Evolutionary conservation across 2,113 vertebrate genomes (phyloP).

Genomic region (Nycticorax nycticorax): DNA sequence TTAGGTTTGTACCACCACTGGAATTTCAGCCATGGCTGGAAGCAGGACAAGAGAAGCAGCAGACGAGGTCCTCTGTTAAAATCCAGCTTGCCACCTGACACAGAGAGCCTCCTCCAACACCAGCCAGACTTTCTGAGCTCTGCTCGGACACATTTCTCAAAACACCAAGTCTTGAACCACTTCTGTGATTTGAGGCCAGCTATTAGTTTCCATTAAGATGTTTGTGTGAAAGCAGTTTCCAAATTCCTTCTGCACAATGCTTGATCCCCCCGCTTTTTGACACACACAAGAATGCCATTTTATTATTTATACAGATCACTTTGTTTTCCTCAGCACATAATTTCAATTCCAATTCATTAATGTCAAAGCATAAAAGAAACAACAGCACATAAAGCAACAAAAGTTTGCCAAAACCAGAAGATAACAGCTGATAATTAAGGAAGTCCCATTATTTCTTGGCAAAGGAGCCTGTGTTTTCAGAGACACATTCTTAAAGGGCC

Average conservation of each 20-base stretch:
- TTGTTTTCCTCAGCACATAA: conserved; percentile 35
- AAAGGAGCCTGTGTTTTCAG: conserved; percentile 24
- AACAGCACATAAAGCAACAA: conserved; percentile 11
- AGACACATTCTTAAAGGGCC: conserved; percentile 44
- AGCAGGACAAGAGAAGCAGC: background rate
- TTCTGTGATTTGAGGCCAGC: conserved; percentile 13
- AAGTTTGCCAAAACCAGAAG: conserved; percentile 40
- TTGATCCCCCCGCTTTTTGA: conserved; percentile 6
- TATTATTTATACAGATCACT: conserved; percentile 40
- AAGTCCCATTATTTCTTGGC: conserved; percentile 51
- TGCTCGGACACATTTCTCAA: background rate
- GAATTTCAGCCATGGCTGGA: background rate
- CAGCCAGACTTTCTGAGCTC: background rate
- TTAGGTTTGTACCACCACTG: background rate
- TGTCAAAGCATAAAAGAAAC: conserved; percentile 51
- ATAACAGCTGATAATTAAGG: conserved; percentile 58
- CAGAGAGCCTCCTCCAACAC: background rate
- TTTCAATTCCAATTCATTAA: conserved; percentile 54
- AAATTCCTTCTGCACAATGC: conserved; percentile 32
- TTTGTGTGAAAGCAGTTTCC: conserved; percentile 34
- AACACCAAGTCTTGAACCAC: background rate
- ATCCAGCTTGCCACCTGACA: background rate
- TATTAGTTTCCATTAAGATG: conserved; percentile 23
- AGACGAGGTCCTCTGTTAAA: background rate
- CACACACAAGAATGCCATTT: background rate